phyloP scores from a whole-genome alignment of 2,113 vertebrate species.

The Leucoraja erinaceus region DNA sequence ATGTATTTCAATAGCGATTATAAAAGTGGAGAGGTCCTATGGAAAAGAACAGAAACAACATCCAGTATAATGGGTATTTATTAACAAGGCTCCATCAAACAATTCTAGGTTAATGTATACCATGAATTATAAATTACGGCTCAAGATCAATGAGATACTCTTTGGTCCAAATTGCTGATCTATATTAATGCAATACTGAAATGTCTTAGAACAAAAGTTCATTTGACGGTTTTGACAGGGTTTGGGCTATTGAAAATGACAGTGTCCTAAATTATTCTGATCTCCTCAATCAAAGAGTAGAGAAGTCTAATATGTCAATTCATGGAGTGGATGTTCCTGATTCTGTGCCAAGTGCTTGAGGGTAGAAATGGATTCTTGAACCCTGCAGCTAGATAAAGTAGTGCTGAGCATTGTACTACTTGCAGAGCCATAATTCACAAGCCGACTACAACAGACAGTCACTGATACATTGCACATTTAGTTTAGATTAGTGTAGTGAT shows the following conservation, averaged over 20 bases:
- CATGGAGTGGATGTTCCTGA: background rate
- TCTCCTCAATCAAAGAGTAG: background rate
- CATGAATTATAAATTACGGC: background rate
- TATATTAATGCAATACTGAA: background rate
- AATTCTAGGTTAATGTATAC: background rate
- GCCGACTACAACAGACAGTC: too few relatives aligned
- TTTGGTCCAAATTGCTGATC: background rate
- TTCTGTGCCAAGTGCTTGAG: background rate
- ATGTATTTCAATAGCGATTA: too few relatives aligned
- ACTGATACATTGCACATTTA: too few relatives aligned
- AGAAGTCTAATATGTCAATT: slow-evolving; percentile 16
- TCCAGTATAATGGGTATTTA: background rate
- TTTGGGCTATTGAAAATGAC: background rate
- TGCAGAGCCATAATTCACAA: too few relatives aligned
- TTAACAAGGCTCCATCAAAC: background rate
- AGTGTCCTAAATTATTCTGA: slow-evolving; percentile 15
- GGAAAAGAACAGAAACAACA: background rate
- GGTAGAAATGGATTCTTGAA: too few relatives aligned
- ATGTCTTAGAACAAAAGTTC: background rate
- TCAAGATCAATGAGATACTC: background rate
- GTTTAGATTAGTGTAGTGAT: too few relatives aligned
- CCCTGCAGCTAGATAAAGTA: too few relatives aligned
- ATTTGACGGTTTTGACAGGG: background rate
- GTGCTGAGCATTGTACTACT: too few relatives aligned
- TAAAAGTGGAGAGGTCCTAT: too few relatives aligned